A percentile compares a stretch with the other conserved stretches of the same genome.
Conservation (phyloP, 2,888 invertebrate species). For the Oscheius myriophilus region DNA sequence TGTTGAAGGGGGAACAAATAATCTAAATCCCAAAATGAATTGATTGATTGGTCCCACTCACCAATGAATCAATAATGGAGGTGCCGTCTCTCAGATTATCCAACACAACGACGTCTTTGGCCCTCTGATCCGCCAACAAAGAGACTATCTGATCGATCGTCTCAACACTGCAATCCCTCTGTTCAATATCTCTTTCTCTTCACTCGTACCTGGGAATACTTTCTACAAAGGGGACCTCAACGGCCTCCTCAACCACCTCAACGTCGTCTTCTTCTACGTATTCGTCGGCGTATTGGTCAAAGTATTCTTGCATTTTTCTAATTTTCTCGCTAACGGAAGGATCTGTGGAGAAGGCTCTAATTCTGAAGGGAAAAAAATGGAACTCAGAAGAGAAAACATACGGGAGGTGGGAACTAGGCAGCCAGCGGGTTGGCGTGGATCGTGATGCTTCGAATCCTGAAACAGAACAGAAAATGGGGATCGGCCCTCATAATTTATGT, state of each 20-base stretch:
- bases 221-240: background rate
- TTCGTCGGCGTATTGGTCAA: constrained; percentile 34
- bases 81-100: background rate
- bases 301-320: constrained; percentile 31
- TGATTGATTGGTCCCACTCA: too few relatives aligned
- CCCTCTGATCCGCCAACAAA: constrained; percentile 12
- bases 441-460: constrained; percentile 83
- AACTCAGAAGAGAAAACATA: background rate
- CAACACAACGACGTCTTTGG: constrained; percentile 27
- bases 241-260: constrained; percentile 7
- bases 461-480: too few relatives aligned
- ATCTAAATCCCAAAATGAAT: constrained; percentile 15
- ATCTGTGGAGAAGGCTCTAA: background rate
- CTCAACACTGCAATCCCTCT: constrained; percentile 20
- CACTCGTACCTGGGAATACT: too few relatives aligned
- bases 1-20: constrained; percentile 29
- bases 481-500: too few relatives aligned
- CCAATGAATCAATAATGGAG: constrained; percentile 14
- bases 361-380: background rate
- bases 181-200: too few relatives aligned
- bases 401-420: constrained; percentile 10
- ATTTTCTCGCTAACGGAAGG: constrained; percentile 19
- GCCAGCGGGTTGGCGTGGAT: constrained; percentile 98
- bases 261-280: constrained; percentile 21
- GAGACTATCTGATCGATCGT: constrained; percentile 24